Conservation (phyloP, 2,888 invertebrate species). For the Pinctada fucata region DNA sequence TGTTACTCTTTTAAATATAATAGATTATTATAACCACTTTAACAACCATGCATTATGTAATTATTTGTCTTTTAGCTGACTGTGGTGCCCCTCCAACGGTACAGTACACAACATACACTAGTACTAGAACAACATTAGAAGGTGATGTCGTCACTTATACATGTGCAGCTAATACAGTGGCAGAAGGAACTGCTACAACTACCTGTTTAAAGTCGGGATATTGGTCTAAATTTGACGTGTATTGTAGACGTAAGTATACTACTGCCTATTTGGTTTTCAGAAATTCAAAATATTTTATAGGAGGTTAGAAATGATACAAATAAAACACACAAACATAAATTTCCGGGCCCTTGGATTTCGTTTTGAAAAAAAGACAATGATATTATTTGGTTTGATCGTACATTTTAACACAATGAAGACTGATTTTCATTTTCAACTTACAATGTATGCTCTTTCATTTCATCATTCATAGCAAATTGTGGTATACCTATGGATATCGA, state of each 20-base stretch:
- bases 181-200: not conserved
- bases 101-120: not conserved
- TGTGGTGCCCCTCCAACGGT: slow-evolving; percentile 6
- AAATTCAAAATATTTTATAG: too few species aligned
- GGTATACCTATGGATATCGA: slow-evolving; percentile 12
- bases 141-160: slow-evolving; percentile 4
- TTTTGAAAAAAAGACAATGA: too few species aligned
- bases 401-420: too few species aligned
- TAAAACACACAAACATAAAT: too few species aligned
- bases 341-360: too few species aligned
- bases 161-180: slow-evolving; percentile 1
- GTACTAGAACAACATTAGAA: slow-evolving; percentile 3
- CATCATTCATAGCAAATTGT: slow-evolving; percentile 4
- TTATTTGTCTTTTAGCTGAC: slow-evolving; percentile 17
- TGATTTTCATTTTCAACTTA: too few species aligned
- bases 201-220: not conserved
- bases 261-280: not conserved
- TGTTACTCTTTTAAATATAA: too few species aligned
- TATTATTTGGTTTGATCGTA: too few species aligned
- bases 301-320: too few species aligned
- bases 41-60: too few species aligned
- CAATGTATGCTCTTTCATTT: not conserved
- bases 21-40: too few species aligned
- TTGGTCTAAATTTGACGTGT: slow-evolving; percentile 12
- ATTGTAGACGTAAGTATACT: slow-evolving; percentile 14